phyloP scores from a whole-genome alignment of 2,888 invertebrate species.

The Lithosia quadra region DNA sequence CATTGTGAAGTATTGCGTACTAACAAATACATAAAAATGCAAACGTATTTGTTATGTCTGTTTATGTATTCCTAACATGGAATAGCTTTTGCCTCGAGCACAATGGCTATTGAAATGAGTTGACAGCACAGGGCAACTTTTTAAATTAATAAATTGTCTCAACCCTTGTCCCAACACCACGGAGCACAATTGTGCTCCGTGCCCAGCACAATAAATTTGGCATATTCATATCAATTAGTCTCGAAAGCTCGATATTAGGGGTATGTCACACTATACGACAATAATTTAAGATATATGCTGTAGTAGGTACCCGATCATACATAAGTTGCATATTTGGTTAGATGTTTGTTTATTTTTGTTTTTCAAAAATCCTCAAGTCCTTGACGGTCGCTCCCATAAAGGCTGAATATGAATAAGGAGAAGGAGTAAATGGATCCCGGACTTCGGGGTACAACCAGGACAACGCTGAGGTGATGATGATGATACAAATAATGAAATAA shows the following conservation, averaged over 20 bases:
- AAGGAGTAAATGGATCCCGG: no score
- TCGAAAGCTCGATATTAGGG: neutral
- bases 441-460: no score
- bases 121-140: neutral
- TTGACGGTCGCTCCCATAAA: no score
- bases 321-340: neutral
- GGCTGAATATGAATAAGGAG: no score
- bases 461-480: no score
- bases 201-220: conserved; percentile 5
- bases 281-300: neutral
- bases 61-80: conserved; percentile 1
- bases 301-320: neutral
- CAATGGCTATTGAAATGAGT: neutral
- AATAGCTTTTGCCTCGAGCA: neutral
- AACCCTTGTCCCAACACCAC: neutral
- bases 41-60: neutral
- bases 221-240: conserved; percentile 3
- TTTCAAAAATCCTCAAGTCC: no score
- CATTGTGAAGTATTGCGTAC: neutral
- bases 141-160: conserved; percentile 18
- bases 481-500: no score
- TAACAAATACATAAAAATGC: neutral
- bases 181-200: no score
- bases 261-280: neutral
- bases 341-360: no score